Conservation (phyloP, 2,888 invertebrate genomes). For the Lasioglossum villosulum region DNA sequence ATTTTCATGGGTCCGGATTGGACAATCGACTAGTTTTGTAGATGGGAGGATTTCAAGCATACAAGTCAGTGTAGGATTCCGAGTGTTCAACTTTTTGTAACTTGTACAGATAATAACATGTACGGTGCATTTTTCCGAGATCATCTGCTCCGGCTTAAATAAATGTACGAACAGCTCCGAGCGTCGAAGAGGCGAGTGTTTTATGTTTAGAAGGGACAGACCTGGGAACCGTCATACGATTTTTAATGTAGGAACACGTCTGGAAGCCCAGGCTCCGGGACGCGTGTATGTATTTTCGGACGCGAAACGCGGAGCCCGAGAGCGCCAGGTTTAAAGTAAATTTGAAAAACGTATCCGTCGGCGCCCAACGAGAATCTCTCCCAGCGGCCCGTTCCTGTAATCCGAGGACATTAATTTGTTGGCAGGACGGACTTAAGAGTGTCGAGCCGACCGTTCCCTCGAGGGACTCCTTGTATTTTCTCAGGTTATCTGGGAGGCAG, state of each 20-base stretch:
- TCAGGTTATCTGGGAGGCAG: constrained; percentile 69
- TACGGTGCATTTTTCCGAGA: neutral
- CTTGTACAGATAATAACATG: neutral
- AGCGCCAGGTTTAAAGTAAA: constrained; percentile 63
- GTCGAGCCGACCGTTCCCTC: constrained; percentile 63
- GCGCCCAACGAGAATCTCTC: constrained; percentile 69
- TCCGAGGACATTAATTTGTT: constrained; percentile 76
- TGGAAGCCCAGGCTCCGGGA: neutral
- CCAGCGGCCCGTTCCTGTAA: constrained; percentile 73
- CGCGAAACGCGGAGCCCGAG: neutral
- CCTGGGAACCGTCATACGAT: neutral
- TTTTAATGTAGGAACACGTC: neutral
- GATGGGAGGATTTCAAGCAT: neutral
- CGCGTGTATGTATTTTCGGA: constrained; percentile 32
- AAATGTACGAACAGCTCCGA: neutral
- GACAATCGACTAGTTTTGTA: neutral
- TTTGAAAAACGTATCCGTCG: constrained; percentile 65
- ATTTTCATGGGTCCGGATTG: neutral
- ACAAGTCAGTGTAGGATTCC: neutral
- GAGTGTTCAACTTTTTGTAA: neutral
- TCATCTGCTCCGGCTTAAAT: neutral
- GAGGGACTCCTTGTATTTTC: constrained; percentile 74
- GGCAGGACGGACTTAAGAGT: constrained; percentile 70
- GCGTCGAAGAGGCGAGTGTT: constrained; percentile 1
- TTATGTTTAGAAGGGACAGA: neutral